Evolutionary conservation across 2,113 vertebrate species (phyloP).

Genomic region (Cisticola juncidis): DNA sequence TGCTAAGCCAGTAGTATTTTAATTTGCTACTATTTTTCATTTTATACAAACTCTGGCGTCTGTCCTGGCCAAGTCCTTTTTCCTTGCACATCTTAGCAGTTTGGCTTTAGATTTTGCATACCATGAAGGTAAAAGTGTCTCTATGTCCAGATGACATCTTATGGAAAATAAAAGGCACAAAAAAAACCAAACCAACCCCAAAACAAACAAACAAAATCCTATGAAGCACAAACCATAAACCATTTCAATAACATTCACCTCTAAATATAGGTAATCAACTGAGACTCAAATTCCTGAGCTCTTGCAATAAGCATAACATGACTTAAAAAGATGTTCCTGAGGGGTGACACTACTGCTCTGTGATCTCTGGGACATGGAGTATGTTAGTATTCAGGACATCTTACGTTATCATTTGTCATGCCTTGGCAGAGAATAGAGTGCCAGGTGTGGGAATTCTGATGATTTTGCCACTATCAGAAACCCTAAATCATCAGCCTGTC

Average conservation of each 20-base stretch:
- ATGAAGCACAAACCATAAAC: background rate
- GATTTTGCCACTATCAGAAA: background rate
- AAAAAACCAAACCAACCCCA: background rate
- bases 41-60: background rate
- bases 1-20: background rate
- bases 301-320: background rate
- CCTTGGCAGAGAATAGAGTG: background rate
- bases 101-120: background rate
- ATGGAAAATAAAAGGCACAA: background rate
- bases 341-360: background rate
- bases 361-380: background rate
- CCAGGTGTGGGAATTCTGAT: background rate
- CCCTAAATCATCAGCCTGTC: background rate
- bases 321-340: background rate
- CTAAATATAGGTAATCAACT: background rate
- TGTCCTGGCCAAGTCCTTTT: background rate
- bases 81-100: background rate
- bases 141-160: background rate
- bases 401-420: background rate
- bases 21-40: background rate
- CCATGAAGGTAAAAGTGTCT: background rate
- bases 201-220: background rate
- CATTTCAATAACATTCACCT: background rate
- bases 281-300: background rate
- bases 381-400: background rate